These are phyloP conservation scores for Notolabrus celidotus DNA, from an alignment of 2,797 vertebrate genomes.

Conservation along the genomic window DNA sequence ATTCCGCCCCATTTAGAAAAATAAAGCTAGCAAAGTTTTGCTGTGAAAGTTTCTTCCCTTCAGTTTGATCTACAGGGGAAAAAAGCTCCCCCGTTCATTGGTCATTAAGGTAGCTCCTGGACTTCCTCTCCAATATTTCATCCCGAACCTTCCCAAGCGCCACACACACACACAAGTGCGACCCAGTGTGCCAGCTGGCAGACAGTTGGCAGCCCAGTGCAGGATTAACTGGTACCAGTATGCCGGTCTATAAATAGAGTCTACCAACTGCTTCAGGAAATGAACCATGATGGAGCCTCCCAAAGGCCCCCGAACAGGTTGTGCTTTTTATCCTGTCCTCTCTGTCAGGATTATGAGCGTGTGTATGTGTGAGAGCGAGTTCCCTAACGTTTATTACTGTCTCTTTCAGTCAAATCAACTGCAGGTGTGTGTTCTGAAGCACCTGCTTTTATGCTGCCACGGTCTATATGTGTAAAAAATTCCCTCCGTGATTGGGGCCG, in stretches of 20 bases:
- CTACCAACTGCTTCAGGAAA: conserved; percentile 85
- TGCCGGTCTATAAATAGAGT: conserved; percentile 83
- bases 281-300: conserved; percentile 82
- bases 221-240: conserved; percentile 85
- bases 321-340: conserved; percentile 76
- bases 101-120: conserved; percentile 60
- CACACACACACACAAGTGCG: conserved; percentile 66
- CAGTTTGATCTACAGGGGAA: not conserved
- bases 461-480: conserved; percentile 33
- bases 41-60: conserved; percentile 8
- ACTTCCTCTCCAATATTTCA: conserved; percentile 59
- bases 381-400: conserved; percentile 56
- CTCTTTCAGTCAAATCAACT: conserved; percentile 32
- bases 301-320: conserved; percentile 81
- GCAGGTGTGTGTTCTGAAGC: conserved; percentile 39
- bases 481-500: conserved; percentile 36
- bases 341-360: conserved; percentile 62
- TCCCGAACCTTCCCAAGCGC: conserved; percentile 59
- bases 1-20: not conserved
- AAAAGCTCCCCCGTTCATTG: conserved; percentile 17
- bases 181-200: conserved; percentile 79
- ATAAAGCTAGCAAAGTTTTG: not conserved
- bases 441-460: conserved; percentile 24
- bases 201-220: conserved; percentile 81
- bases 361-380: conserved; percentile 40